Conservation (phyloP, 2,797 vertebrate species). For the Takifugu rubripes region DNA sequence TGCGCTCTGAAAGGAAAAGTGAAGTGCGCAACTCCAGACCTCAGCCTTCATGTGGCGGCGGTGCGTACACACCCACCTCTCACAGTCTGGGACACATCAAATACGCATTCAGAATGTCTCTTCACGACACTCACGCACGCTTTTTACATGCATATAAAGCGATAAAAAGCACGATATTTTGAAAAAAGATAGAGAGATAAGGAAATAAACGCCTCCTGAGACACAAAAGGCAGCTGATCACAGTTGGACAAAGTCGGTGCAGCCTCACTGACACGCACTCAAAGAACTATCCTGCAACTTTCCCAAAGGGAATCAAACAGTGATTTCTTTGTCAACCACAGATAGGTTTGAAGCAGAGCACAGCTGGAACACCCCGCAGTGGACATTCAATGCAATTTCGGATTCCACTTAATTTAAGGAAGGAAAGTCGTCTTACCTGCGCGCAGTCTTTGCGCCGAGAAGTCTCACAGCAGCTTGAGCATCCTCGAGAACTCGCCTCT, state of each 20-base stretch:
- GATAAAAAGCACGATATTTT: background rate
- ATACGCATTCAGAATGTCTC: constrained; percentile 1
- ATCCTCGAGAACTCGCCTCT: constrained; percentile 72
- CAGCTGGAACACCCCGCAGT: background rate
- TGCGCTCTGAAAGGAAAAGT: constrained; percentile 35
- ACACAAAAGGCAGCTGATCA: constrained; percentile 9
- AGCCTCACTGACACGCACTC: constrained; percentile 1
- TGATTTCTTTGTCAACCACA: constrained; percentile 5
- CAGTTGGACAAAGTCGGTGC: constrained; percentile 16
- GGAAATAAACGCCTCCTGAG: background rate
- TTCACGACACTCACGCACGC: constrained; percentile 2
- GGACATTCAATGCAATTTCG: constrained; percentile 6
- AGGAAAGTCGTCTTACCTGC: constrained; percentile 62
- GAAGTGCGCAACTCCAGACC: constrained; percentile 57
- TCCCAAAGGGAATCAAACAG: constrained; percentile 7
- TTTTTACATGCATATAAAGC: constrained; percentile 5
- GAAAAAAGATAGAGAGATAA: background rate
- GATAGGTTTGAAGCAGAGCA: background rate
- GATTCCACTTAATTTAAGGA: background rate
- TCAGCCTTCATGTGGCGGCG: constrained; percentile 48
- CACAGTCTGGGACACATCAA: constrained; percentile 24
- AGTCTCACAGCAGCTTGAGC: constrained; percentile 73
- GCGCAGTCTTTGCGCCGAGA: constrained; percentile 65
- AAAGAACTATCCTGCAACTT: constrained; percentile 14
- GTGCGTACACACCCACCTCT: constrained; percentile 73